Base-by-base conservation (phyloP, 2,888 invertebrate species). In the Hypsopygia costalis region DNA sequence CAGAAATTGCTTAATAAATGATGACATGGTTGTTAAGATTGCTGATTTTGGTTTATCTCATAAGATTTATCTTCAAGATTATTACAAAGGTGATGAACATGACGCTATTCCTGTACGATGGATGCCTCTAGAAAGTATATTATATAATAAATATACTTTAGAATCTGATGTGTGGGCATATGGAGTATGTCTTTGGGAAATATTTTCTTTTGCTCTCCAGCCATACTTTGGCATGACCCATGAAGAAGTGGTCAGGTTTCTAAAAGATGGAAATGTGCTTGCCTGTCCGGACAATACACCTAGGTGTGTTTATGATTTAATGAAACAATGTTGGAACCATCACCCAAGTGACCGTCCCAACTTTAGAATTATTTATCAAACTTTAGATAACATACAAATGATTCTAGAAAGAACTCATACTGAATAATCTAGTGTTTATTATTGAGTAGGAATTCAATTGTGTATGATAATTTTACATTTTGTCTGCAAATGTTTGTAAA, bases 151-250 rank as follows among this genome's bases (percentile, higher is more conserved):
- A 77, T 98, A 98, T 80, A 98, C 98, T 8, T 91, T 96, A 47
- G 97, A 98, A 76, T 97, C 98, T 7, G 98, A 98, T 83, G 97
- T 98, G 1, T 98, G 98, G 98, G 98, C 98, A 8, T 98, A 95
- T 85, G 98, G 98, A 37, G 97, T 98, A 10, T 96, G 97, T 66
- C 89, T 98, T 31, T 98, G 98, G 98, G 98, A 98, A 86, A 96
- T 98, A 68, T 98, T 98, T 79, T 96, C 97, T 34, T 98, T 97
- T 82, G 98, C 98, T 12, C 89, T 98, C 47, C 98, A 98, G 79
- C 98, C 98, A 6, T 98, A 98, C 71, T 98, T 97, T 76, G 98
- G 98, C 3, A 95, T 98, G 94, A 97, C 97, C 7, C 98, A 98
- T 70, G 98, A 98, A 76, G 98, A 98, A 88, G 98, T 98, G 22